phyloP scores from a whole-genome alignment of 2,888 invertebrate genomes.

The Agrypnus murinus region DNA sequence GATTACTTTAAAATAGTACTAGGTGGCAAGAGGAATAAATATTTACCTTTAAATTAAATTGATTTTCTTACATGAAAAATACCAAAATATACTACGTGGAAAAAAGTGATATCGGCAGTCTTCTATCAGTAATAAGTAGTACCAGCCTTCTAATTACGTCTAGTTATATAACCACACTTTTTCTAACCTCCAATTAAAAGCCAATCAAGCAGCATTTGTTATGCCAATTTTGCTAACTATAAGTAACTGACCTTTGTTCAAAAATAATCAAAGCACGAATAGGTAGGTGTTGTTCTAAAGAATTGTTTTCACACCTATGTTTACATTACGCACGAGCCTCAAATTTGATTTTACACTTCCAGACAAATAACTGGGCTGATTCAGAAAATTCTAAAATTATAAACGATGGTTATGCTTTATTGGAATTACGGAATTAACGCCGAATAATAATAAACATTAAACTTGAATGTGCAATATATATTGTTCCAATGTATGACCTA shows the following conservation, averaged over 20 bases:
- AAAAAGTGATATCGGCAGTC: too few species aligned
- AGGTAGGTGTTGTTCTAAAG: conserved; percentile 3
- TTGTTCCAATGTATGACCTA: not conserved
- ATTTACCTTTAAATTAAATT: too few species aligned
- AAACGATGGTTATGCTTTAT: not conserved
- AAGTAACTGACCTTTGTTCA: conserved; percentile 10
- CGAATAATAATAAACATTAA: not conserved
- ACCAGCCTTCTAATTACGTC: too few species aligned
- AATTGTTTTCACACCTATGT: conserved; percentile 1
- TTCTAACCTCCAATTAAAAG: not conserved
- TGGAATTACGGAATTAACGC: too few species aligned
- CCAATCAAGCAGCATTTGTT: not conserved
- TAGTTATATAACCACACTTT: not conserved
- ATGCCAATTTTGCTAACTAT: not conserved
- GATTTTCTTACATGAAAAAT: too few species aligned
- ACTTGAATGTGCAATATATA: not conserved
- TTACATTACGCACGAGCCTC: not conserved
- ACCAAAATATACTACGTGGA: too few species aligned
- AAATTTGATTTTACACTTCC: not conserved
- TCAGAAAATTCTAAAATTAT: not conserved
- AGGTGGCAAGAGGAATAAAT: too few species aligned
- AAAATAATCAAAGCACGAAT: conserved; percentile 19
- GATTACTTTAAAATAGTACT: too few species aligned
- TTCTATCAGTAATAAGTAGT: too few species aligned
- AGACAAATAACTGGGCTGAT: not conserved